These are phyloP conservation scores for Limnephilus marmoratus DNA, from an alignment of 2,888 invertebrate species.

Conservation along the genomic window DNA sequence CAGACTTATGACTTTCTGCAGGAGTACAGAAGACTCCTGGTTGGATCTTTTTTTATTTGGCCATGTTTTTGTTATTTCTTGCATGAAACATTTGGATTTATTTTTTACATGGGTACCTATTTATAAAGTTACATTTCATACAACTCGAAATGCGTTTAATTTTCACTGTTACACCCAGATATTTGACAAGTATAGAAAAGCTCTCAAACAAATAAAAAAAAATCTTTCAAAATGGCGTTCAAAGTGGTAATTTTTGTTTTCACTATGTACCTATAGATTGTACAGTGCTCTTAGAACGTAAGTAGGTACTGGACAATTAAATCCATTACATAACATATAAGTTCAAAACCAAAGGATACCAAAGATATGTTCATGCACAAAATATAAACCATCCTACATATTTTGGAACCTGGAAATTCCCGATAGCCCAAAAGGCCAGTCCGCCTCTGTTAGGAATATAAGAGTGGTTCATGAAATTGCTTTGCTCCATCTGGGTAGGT, in stretches of 20 bases:
- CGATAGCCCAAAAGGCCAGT: neutral
- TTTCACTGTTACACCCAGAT: neutral
- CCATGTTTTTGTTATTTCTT: neutral
- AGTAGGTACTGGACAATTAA: neutral
- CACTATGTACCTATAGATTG: neutral
- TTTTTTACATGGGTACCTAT: neutral
- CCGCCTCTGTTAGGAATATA: neutral
- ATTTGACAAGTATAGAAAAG: neutral
- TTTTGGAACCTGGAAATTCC: neutral
- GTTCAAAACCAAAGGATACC: neutral
- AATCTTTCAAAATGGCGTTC: neutral
- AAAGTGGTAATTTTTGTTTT: neutral
- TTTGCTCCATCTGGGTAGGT: neutral
- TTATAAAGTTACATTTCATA: no score
- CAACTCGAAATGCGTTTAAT: neutral
- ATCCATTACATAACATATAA: neutral
- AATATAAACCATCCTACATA: neutral
- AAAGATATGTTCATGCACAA: neutral
- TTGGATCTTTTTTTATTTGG: neutral
- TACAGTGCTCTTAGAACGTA: neutral
- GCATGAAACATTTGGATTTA: neutral
- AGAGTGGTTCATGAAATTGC: neutral
- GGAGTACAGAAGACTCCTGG: neutral
- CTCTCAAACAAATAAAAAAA: neutral
- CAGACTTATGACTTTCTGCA: conserved; percentile 21